phyloP scores from a whole-genome alignment of 1,140 invertebrate species.

The Scylla paramamosain region DNA sequence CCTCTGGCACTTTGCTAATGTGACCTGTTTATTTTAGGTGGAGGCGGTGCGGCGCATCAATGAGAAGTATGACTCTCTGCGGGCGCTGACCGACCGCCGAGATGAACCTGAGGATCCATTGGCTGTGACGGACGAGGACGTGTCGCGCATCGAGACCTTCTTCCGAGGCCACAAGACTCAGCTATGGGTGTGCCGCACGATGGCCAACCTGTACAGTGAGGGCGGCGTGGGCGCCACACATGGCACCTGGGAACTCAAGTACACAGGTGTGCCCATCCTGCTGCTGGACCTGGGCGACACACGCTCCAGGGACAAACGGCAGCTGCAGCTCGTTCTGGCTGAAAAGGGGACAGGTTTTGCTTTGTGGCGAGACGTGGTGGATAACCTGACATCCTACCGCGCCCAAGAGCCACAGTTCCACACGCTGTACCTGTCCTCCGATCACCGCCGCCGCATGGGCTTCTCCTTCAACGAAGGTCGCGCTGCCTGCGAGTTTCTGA shows the following conservation, averaged over 20 bases:
- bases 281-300: slow-evolving; percentile 89
- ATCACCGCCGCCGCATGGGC: slow-evolving; percentile 83
- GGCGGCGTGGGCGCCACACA: slow-evolving; percentile 79
- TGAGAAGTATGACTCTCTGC: slow-evolving; percentile 78
- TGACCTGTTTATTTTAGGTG: slow-evolving; percentile 79
- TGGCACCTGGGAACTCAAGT: slow-evolving; percentile 86
- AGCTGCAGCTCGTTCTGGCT: slow-evolving; percentile 88
- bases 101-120: slow-evolving; percentile 73
- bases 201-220: slow-evolving; percentile 89
- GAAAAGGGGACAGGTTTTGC: slow-evolving; percentile 92
- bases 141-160: slow-evolving; percentile 89
- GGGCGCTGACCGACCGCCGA: slow-evolving; percentile 69
- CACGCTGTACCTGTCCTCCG: slow-evolving; percentile 83
- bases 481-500: slow-evolving; percentile 86
- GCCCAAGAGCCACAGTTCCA: slow-evolving; percentile 77
- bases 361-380: slow-evolving; percentile 92
- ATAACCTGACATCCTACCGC: slow-evolving; percentile 83
- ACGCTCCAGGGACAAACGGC: slow-evolving; percentile 85
- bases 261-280: slow-evolving; percentile 90
- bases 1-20: neutral
- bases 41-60: slow-evolving; percentile 78
- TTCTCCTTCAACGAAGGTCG: slow-evolving; percentile 89
- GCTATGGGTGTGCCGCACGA: slow-evolving; percentile 86
- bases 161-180: slow-evolving; percentile 89
- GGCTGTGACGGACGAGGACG: slow-evolving; percentile 85